These are phyloP conservation scores for Rhadinocentrus ornatus DNA, from an alignment of 2,797 vertebrate genomes.

Conservation along the genomic window DNA sequence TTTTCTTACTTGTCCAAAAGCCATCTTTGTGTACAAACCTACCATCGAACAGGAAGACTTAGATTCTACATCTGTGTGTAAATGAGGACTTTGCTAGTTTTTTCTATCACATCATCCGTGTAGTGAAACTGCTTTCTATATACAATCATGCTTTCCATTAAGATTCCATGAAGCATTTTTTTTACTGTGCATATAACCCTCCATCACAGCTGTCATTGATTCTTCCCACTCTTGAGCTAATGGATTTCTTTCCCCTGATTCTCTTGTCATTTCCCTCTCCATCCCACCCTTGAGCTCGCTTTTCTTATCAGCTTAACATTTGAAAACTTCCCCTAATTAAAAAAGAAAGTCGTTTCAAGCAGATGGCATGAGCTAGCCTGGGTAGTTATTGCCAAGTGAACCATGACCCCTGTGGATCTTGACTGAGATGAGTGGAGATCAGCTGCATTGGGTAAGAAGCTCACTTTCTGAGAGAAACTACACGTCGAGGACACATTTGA, in stretches of 20 bases:
- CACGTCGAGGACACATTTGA: conserved; percentile 28
- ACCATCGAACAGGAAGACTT: neutral
- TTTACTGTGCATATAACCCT: conserved; percentile 45
- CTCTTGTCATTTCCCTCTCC: conserved; percentile 30
- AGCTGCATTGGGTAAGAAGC: conserved; percentile 39
- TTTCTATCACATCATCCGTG: conserved; percentile 25
- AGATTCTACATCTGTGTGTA: neutral
- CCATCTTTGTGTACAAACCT: conserved; percentile 8
- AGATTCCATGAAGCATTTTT: conserved; percentile 40
- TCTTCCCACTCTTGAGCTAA: conserved; percentile 26
- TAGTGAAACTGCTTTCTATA: conserved; percentile 41
- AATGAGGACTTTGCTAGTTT: conserved; percentile 15
- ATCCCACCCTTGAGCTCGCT: conserved; percentile 7
- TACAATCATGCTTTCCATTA: neutral
- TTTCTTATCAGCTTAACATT: conserved; percentile 38
- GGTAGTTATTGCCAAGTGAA: conserved; percentile 75
- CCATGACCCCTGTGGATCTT: conserved; percentile 64
- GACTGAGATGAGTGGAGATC: conserved; percentile 50
- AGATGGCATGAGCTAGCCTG: conserved; percentile 72
- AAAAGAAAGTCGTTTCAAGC: conserved; percentile 69
- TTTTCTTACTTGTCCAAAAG: conserved; percentile 15
- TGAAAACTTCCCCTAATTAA: conserved; percentile 71
- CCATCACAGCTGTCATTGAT: conserved; percentile 41
- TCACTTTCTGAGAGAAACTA: conserved; percentile 18
- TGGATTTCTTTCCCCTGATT: conserved; percentile 21